Conservation (phyloP, 2,113 vertebrate genomes). For the Capreolus pygargus region DNA sequence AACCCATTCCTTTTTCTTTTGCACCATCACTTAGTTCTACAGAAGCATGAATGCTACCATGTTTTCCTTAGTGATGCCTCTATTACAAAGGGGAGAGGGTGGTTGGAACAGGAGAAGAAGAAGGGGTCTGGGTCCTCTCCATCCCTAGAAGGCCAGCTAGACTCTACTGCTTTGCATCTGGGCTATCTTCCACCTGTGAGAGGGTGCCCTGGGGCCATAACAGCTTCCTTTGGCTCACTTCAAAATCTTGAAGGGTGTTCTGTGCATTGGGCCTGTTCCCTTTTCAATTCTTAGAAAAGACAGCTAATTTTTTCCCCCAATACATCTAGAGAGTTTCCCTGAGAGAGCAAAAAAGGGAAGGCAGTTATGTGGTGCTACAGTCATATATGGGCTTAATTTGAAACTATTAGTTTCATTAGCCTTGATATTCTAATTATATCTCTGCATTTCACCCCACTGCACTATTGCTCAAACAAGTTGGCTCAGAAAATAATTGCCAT, state of each 20-base stretch:
- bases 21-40: not conserved
- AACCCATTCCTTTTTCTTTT: not conserved
- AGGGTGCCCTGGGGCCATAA: not conserved
- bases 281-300: not conserved
- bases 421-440: constrained; percentile 66
- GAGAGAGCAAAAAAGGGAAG: not conserved
- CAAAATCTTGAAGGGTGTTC: not conserved
- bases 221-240: not conserved
- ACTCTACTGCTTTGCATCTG: not conserved
- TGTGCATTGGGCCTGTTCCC: not conserved
- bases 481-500: constrained; percentile 54
- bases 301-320: not conserved
- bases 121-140: not conserved
- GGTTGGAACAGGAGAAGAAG: not conserved
- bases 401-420: constrained; percentile 55
- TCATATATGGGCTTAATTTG: constrained; percentile 54
- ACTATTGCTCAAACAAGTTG: constrained; percentile 32
- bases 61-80: constrained; percentile 36
- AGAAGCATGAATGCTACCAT: not conserved
- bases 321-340: not conserved
- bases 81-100: not conserved
- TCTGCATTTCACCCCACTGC: constrained; percentile 19
- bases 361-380: not conserved
- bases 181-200: not conserved
- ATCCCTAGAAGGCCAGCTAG: not conserved